Conservation (phyloP, 1,140 invertebrate genomes). For the Hyphantria cunea region DNA sequence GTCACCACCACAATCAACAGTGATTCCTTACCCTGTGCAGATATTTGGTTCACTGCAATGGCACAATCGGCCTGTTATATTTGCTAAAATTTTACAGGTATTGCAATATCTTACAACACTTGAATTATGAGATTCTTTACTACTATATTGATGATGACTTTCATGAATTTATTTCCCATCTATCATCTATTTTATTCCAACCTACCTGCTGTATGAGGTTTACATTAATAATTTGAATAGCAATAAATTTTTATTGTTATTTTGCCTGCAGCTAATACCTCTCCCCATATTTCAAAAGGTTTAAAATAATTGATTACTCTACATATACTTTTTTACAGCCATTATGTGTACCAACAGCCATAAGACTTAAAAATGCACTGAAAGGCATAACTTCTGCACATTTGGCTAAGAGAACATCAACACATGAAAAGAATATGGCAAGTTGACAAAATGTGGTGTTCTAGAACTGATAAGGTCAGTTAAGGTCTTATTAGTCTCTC, state of each 20-base stretch:
- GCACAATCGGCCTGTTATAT: slow-evolving; percentile 55
- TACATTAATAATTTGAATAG: neutral
- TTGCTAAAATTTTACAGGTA: slow-evolving; percentile 62
- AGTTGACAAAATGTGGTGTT: no score
- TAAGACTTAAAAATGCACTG: slow-evolving; percentile 35
- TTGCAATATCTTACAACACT: neutral
- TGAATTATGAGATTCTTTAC: no score
- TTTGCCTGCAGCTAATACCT: no score
- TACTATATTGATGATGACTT: no score
- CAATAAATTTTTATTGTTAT: neutral
- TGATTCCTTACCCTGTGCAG: slow-evolving; percentile 58
- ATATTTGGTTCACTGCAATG: slow-evolving; percentile 65
- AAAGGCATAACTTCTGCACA: slow-evolving; percentile 26
- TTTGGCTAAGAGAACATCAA: slow-evolving; percentile 7
- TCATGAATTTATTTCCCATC: no score
- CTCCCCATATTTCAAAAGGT: no score
- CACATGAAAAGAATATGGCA: neutral
- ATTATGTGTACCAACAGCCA: slow-evolving; percentile 34
- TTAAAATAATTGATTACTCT: no score
- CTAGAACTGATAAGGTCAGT: no score
- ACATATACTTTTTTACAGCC: slow-evolving; percentile 32
- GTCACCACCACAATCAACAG: slow-evolving; percentile 35
- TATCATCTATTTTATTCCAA: no score
- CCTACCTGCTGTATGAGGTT: no score
- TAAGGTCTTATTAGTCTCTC: no score